Evolutionary conservation across 1,140 invertebrate species (phyloP), one percentile per base, ranked within the genome.

Genomic region (Nylanderia fulva): DNA sequence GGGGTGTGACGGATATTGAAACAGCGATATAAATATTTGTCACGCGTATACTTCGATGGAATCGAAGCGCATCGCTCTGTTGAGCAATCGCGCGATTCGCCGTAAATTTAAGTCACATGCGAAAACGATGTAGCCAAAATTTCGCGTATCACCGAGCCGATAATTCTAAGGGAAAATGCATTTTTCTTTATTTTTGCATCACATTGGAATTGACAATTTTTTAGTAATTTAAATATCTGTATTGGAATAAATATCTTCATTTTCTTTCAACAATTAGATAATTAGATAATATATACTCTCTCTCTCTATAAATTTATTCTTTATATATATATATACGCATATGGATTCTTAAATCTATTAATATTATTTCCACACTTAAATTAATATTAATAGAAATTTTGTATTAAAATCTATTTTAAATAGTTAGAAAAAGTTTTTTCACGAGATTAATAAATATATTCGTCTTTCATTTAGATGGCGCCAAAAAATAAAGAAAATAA

Each of bases 401-500:
- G n/a, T n/a, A n/a, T n/a, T n/a, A n/a, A n/a, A n/a, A n/a, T n/a
- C n/a, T n/a, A n/a, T n/a, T n/a, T n/a, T n/a, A n/a, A n/a, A n/a
- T n/a, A n/a, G 36, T 56, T 7, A 13, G 13, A 15, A 42, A 66
- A 68, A 15, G 0, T 15, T 48, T 48, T 2, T 54, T 45, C 21
- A 29, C 7, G 11, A 39, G 29, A 56, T 21, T 69, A 18, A 80
- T 63, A n/a, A 33, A 48, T 48, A 48, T 48, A 48, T 69, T 27
- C 54, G 45, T 33, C 5, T 76, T 79, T 72, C 18, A 39, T 92
- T 90, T 61, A 94, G 91, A 95, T 95, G 95, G 93, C 95, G n/a
- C 94, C 94, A 6, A 95, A 91, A 92, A 95, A 93, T 84, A 95
- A 95, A 71, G 94, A 95, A 80, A 94, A 93, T 18, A 84, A 74